A percentile compares a stretch with the other conserved stretches of the same genome.
phyloP scores from a whole-genome alignment of 1,140 invertebrate genomes.

The Tenebrio molitor region DNA sequence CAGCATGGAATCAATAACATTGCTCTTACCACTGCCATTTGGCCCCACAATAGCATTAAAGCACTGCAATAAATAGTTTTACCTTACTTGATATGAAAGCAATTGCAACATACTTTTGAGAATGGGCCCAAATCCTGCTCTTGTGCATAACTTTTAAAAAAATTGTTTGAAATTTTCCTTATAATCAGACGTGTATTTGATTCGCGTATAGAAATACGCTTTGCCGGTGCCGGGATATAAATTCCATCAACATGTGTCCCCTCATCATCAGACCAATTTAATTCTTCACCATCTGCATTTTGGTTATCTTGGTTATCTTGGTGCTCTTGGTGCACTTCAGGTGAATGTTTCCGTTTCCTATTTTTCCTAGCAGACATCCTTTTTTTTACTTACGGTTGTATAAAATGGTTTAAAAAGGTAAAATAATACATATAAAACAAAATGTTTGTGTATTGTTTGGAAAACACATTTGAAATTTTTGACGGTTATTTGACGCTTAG shows the following conservation, averaged over 20 bases:
- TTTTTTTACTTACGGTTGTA: background rate
- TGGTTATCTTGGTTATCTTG: too few species aligned
- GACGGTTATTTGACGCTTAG: constrained; percentile 1
- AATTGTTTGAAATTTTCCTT: constrained; percentile 90
- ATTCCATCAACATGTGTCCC: constrained; percentile 81
- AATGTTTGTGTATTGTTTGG: background rate
- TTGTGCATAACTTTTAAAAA: constrained; percentile 98
- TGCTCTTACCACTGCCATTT: constrained; percentile 99
- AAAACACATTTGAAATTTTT: constrained; percentile 11
- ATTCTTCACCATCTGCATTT: constrained; percentile 47
- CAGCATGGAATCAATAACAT: constrained; percentile 99
- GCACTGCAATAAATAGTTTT: constrained; percentile 73
- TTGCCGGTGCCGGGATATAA: constrained; percentile 89
- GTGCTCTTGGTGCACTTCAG: too few species aligned
- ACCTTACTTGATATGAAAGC: too few species aligned
- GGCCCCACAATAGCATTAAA: constrained; percentile 98
- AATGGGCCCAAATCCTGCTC: constrained; percentile 85
- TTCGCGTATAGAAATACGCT: constrained; percentile 76
- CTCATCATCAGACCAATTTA: constrained; percentile 70
- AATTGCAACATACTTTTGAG: constrained; percentile 78
- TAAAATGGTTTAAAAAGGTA: background rate
- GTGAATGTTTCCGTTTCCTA: background rate
- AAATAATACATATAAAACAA: background rate
- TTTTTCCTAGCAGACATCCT: background rate
- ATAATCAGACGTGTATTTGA: constrained; percentile 89